These are phyloP conservation scores for Cryptoblepharus egeriae DNA, from an alignment of 2,797 vertebrate species.

Conservation along the genomic window DNA sequence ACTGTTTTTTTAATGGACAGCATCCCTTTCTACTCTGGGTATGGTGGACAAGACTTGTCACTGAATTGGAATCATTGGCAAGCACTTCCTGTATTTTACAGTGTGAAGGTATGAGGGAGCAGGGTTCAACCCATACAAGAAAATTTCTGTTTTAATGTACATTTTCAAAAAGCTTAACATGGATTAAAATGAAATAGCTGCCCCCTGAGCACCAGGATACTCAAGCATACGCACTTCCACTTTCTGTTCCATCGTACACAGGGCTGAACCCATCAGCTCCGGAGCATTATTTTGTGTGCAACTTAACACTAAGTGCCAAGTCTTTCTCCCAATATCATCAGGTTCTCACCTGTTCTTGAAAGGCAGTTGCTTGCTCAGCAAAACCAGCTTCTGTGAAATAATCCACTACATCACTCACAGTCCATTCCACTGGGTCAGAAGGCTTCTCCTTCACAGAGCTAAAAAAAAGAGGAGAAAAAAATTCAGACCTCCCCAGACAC, in stretches of 20 bases:
- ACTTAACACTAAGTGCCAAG: not conserved
- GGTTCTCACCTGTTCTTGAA: conserved; percentile 85
- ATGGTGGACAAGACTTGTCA: not conserved
- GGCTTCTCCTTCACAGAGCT: conserved; percentile 80
- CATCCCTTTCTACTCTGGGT: not conserved
- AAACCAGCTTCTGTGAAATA: conserved; percentile 89
- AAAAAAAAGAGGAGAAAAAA: not conserved
- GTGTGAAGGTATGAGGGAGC: not conserved
- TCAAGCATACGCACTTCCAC: not conserved
- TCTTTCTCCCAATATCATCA: not conserved
- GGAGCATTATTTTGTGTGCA: not conserved
- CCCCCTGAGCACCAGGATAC: not conserved
- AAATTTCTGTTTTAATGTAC: not conserved
- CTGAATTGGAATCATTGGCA: not conserved
- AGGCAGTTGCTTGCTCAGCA: conserved; percentile 87
- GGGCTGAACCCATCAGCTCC: not conserved
- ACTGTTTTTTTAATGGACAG: too few species aligned
- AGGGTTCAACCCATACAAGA: not conserved
- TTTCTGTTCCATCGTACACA: not conserved
- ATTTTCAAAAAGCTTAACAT: not conserved
- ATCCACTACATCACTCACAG: conserved; percentile 86
- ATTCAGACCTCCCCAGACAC: not conserved
- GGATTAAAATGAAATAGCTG: not conserved
- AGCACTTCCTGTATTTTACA: not conserved
- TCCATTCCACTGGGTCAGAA: conserved; percentile 85